phyloP scores from a whole-genome alignment of 2,888 invertebrate genomes.

The Anticlea derivata region DNA sequence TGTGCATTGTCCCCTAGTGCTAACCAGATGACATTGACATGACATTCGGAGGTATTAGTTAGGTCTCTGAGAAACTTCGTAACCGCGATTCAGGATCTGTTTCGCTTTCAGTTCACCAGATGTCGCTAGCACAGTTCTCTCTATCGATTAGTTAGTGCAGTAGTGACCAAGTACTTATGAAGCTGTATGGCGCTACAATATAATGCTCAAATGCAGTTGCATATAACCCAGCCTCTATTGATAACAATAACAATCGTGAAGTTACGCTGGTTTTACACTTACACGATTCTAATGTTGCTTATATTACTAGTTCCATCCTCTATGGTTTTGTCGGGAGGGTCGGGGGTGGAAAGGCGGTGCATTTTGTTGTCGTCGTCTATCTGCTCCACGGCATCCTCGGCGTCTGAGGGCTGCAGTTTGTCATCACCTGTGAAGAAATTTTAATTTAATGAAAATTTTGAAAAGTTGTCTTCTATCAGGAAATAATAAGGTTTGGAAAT shows the following conservation, averaged over 20 bases:
- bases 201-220: neutral
- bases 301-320: constrained; percentile 45
- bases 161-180: too few species aligned
- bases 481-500: too few species aligned
- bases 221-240: constrained; percentile 4
- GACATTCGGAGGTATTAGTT: too few species aligned
- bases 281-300: constrained; percentile 40
- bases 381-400: constrained; percentile 46
- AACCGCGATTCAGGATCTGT: too few species aligned
- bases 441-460: too few species aligned
- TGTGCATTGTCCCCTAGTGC: too few species aligned
- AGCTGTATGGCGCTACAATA: neutral
- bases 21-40: too few species aligned
- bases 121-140: too few species aligned
- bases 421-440: constrained; percentile 34
- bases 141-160: too few species aligned
- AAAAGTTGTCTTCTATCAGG: too few species aligned
- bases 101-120: too few species aligned
- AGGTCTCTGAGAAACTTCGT: too few species aligned
- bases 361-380: constrained; percentile 45
- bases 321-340: constrained; percentile 64
- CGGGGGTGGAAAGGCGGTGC: constrained; percentile 43
- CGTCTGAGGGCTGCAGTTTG: constrained; percentile 42
- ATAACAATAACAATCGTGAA: neutral
- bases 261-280: constrained; percentile 1